phyloP scores from a whole-genome alignment of 2,888 invertebrate species.

The Epirrita christyi region DNA sequence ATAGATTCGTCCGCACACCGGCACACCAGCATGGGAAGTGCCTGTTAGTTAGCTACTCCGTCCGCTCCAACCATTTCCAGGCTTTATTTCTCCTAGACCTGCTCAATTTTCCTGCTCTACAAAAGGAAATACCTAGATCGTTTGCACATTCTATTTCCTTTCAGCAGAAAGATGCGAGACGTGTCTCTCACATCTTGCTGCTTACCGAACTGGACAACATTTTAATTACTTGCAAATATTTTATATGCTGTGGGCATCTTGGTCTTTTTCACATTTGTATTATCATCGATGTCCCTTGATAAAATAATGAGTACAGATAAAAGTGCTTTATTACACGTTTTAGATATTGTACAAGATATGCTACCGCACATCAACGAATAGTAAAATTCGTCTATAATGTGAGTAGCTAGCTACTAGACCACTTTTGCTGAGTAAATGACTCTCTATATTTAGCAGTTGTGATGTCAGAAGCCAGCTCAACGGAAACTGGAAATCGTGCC shows the following conservation, averaged over 20 bases:
- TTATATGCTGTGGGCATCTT: not conserved
- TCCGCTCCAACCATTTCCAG: conserved; percentile 60
- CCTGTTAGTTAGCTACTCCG: conserved; percentile 68
- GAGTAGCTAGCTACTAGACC: conserved; percentile 35
- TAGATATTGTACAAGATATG: conserved; percentile 2
- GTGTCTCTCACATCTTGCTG: not conserved
- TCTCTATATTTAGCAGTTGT: conserved; percentile 63
- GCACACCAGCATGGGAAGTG: conserved; percentile 77
- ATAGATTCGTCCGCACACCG: conserved; percentile 81
- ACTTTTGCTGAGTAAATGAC: conserved; percentile 62
- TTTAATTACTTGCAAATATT: conserved; percentile 4
- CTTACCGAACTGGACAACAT: not conserved
- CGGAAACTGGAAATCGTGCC: conserved; percentile 61
- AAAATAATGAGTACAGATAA: conserved; percentile 21
- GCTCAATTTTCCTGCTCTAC: not conserved
- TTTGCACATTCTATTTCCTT: conserved; percentile 5
- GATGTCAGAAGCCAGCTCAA: conserved; percentile 61
- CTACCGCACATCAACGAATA: conserved; percentile 26
- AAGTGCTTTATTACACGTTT: not conserved
- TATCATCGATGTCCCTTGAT: conserved; percentile 29
- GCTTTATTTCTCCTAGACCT: conserved; percentile 30
- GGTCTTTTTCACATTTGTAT: not conserved
- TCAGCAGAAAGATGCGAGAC: not conserved
- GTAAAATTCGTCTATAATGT: conserved; percentile 40
- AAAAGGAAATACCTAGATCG: conserved; percentile 25